Percentiles rank a stretch among this genome's conserved stretches.
Conservation (phyloP, 2,888 invertebrate species). For the Imbricaverruca yamaguchii region DNA sequence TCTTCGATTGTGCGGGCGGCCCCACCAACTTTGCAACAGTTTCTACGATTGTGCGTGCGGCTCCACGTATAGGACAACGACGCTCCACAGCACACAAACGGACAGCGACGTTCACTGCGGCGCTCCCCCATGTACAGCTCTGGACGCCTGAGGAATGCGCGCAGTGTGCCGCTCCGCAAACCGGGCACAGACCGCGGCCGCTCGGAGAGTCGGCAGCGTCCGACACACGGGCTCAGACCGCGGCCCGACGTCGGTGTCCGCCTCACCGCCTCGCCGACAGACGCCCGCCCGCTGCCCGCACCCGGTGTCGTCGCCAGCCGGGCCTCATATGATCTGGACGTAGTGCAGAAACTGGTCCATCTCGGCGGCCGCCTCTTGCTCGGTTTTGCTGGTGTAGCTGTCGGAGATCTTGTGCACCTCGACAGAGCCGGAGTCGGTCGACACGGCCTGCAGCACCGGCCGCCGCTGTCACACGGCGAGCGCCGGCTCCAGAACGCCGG, state of each 20-base stretch:
- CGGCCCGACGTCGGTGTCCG: neutral
- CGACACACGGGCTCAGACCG: neutral
- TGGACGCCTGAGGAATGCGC: no score
- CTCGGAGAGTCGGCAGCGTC: neutral
- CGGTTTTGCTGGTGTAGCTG: neutral
- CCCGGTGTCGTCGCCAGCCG: no score
- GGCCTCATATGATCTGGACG: slow-evolving; percentile 4
- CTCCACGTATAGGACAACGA: no score
- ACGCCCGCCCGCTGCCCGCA: no score
- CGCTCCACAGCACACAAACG: no score
- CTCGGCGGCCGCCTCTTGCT: neutral
- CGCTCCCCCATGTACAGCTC: no score
- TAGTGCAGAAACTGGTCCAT: slow-evolving; percentile 15
- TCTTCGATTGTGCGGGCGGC: no score
- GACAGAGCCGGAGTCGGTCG: neutral
- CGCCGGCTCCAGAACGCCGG: neutral
- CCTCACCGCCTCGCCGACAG: neutral
- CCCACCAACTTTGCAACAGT: no score
- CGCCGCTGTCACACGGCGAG: neutral
- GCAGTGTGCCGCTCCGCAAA: no score
- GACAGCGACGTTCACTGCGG: no score
- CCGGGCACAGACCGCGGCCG: no score
- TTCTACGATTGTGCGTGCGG: no score
- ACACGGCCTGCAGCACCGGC: neutral
- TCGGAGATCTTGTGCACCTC: slow-evolving; percentile 5